A percentile compares a stretch with the other conserved stretches of the same genome.
Evolutionary conservation across 2,797 vertebrate genomes (phyloP).

Genomic region (Melanotaenia nigrans): DNA sequence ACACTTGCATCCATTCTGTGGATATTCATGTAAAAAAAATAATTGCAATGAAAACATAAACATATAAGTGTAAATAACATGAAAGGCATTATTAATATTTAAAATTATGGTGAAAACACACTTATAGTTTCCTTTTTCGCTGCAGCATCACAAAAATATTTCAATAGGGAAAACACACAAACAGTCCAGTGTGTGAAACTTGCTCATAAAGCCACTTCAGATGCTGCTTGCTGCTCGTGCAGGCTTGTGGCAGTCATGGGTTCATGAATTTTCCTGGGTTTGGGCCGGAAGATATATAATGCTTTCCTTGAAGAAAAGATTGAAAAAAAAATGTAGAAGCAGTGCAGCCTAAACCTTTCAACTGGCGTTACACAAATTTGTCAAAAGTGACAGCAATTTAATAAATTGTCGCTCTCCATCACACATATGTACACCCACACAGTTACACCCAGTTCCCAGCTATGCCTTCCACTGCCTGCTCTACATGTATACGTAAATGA

Average conservation of each 20-base stretch:
- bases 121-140: background rate
- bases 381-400: constrained; percentile 88
- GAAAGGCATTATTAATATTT: background rate
- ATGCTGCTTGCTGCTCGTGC: background rate
- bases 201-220: constrained; percentile 8
- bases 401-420: constrained; percentile 82
- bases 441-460: constrained; percentile 73
- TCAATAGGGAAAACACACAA: background rate
- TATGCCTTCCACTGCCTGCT: constrained; percentile 78
- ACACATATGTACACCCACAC: constrained; percentile 75
- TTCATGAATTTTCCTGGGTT: constrained; percentile 33
- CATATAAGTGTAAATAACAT: background rate
- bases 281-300: constrained; percentile 34
- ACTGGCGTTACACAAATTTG: constrained; percentile 83
- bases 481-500: constrained; percentile 84
- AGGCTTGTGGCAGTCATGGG: constrained; percentile 5
- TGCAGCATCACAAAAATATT: background rate
- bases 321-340: constrained; percentile 47
- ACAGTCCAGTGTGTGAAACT: background rate
- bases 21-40: background rate
- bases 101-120: background rate
- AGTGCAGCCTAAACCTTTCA: constrained; percentile 74
- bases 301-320: constrained; percentile 51
- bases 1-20: background rate
- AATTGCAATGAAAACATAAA: background rate